phyloP scores from a whole-genome alignment of 2,113 vertebrate genomes.

The Otolemur garnettii region DNA sequence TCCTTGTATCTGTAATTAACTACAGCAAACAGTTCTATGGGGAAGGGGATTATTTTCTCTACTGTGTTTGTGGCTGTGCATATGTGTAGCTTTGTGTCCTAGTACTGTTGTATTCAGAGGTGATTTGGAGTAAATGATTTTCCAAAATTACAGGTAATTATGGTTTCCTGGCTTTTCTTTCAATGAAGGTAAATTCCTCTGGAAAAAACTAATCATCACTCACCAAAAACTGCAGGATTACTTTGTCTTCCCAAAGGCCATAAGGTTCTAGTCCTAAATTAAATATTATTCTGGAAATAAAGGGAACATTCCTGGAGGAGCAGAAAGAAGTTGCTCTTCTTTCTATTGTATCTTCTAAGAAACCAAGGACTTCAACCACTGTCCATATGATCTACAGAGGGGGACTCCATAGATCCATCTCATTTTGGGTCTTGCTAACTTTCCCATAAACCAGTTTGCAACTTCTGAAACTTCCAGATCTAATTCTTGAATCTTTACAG shows the following conservation, averaged over 20 bases:
- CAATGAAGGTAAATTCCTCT: neutral
- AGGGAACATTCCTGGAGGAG: neutral
- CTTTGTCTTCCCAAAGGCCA: neutral
- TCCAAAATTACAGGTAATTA: conserved; percentile 34
- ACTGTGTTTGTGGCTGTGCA: neutral
- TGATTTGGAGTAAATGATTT: neutral
- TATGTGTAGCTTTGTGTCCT: neutral
- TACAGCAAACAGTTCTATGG: neutral
- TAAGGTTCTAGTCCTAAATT: neutral
- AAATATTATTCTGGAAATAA: conserved; percentile 36
- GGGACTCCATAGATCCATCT: neutral
- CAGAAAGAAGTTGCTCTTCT: neutral
- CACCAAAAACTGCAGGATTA: neutral
- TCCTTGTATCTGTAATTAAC: conserved; percentile 33
- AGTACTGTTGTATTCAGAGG: neutral
- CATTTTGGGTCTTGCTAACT: neutral
- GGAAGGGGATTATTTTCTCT: neutral
- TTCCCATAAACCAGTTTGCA: neutral
- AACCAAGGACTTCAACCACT: neutral
- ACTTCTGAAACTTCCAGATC: neutral
- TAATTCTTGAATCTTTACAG: neutral
- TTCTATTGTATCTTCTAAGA: neutral
- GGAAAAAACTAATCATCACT: neutral
- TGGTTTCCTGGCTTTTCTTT: neutral
- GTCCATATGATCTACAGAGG: neutral